These are phyloP conservation scores for Paracanthobrama guichenoti DNA, from an alignment of 2,113 vertebrate genomes.

Conservation along the genomic window DNA sequence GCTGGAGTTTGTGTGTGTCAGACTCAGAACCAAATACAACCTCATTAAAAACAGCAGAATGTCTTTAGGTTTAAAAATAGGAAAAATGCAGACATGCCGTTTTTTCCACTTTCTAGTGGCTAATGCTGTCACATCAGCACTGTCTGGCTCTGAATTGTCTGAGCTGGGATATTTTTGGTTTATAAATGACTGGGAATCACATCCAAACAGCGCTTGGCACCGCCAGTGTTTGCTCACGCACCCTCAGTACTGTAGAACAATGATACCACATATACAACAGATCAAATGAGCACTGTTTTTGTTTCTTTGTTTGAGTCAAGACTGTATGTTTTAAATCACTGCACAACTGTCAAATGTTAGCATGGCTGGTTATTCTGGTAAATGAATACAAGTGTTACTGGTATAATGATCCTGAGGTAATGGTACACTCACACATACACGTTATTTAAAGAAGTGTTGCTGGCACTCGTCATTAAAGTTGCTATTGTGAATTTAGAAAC, in stretches of 20 bases:
- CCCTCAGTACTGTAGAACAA: conserved; percentile 9
- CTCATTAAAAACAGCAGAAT: neutral
- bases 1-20: neutral
- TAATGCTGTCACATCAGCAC: conserved; percentile 2
- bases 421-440: neutral
- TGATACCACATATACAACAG: neutral
- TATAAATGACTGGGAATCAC: neutral
- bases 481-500: neutral
- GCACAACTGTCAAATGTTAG: neutral
- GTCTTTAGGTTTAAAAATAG: neutral
- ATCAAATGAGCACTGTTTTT: neutral
- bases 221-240: neutral
- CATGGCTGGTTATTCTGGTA: neutral
- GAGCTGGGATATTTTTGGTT: conserved; percentile 5
- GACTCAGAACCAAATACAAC: neutral
- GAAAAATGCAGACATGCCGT: neutral
- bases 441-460: conserved; percentile 4
- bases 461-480: neutral
- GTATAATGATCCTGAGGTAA: neutral
- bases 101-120: neutral
- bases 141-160: conserved; percentile 13
- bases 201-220: conserved; percentile 3
- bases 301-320: neutral
- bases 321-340: neutral
- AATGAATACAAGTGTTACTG: neutral